These are phyloP conservation scores for Acipenser ruthenus DNA, from an alignment of 2,797 vertebrate species.

Conservation along the genomic window DNA sequence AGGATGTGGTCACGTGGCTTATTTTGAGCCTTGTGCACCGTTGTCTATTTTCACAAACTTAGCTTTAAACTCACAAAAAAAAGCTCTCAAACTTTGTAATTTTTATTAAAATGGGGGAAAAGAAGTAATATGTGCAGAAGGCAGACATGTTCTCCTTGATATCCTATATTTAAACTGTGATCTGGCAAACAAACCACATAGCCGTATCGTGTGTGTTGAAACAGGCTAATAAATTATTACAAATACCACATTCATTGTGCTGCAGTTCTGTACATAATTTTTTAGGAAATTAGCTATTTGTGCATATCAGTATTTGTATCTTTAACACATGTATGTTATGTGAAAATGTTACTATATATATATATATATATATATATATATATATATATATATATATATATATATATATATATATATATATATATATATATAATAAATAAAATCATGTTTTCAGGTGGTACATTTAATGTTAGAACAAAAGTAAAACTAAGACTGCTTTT, in stretches of 20 bases:
- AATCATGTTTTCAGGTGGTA: slow-evolving; percentile 15
- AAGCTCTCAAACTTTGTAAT: slow-evolving; percentile 69
- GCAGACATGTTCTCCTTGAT: slow-evolving; percentile 52
- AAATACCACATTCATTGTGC: slow-evolving; percentile 72
- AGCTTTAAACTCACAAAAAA: slow-evolving; percentile 88
- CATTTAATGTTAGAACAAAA: slow-evolving; percentile 19
- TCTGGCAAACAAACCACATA: slow-evolving; percentile 61
- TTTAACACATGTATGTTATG: slow-evolving; percentile 67
- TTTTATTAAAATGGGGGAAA: slow-evolving; percentile 48
- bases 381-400: no score
- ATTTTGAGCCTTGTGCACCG: slow-evolving; percentile 74
- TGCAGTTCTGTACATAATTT: slow-evolving; percentile 77
- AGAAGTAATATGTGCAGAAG: slow-evolving; percentile 61
- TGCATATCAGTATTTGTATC: slow-evolving; percentile 83
- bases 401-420: no score
- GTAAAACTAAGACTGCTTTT: slow-evolving; percentile 51
- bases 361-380: no score
- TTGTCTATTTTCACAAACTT: slow-evolving; percentile 86
- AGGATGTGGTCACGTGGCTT: slow-evolving; percentile 62
- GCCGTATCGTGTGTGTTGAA: slow-evolving; percentile 70
- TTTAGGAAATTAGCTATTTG: slow-evolving; percentile 72
- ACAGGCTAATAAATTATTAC: slow-evolving; percentile 77
- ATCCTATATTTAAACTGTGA: slow-evolving; percentile 71
- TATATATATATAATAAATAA: neutral
- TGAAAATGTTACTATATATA: slow-evolving; percentile 54